Base-by-base conservation (phyloP, 1,140 invertebrate species). In the Charaxes varanes region DNA sequence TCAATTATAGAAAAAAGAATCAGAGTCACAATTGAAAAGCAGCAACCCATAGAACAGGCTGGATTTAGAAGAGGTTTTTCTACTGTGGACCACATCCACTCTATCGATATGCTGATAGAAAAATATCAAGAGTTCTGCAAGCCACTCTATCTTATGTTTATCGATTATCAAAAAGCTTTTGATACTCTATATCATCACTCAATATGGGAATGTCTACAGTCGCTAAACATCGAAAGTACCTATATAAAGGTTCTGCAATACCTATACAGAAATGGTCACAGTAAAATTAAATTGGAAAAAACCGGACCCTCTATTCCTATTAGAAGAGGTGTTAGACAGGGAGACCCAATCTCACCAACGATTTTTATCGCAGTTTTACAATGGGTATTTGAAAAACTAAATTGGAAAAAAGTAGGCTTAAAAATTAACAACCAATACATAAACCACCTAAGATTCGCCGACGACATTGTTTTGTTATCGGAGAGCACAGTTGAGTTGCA, bases 111-210 rank as follows among this genome's bases (percentile, higher is more conserved):
- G 16, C 5, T 41, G 3, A 31, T 41, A 10, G 38, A 41, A 27
- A 41, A 41, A 18, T 32, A 23, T 27, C 38, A 41, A 41, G 28
- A 32, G 17, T 32, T 31, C 4, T 17, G 24, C 14, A 32, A 21
- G 32, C 38, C 38, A 12, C 30, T 41, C 27, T 30, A 30, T n/a
- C 7, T 30, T 2, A 6, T 8, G 12, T 30, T 30, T 30, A 30
- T 30, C 27, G 21, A 21, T 11, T 41, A 30, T n/a, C 26, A 32
- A 41, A 30, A 41, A 15, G 31, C 31, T 10, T 33, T 33, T 32
- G 16, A 17, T 28, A 28, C 17, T 23, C 21, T 33, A 17, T 6
- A 6, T 10, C 31, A 33, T 15, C 15, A 11, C 7, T 23, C 36
- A 19, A 38, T 38, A 17, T 38, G 36, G 36, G 11, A 28, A 26